Evolutionary conservation across 92 coral and sea anemone genomes (phyloP), one percentile per base, ranked within the genome.

Genomic region (Zoanthus sociatus): DNA sequence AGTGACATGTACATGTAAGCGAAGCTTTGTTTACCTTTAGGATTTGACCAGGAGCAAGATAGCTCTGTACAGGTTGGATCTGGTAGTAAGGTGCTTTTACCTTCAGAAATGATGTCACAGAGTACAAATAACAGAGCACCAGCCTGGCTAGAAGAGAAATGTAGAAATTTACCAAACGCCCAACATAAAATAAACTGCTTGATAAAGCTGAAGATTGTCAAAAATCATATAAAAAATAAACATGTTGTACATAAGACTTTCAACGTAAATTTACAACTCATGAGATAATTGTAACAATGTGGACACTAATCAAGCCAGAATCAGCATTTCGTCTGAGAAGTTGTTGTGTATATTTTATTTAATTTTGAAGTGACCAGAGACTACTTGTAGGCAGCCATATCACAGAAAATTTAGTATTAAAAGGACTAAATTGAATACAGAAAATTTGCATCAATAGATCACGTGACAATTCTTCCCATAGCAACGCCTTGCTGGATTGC

Each of bases 21-120:
- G 44, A 82, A 83, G 78, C 46, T 70, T 69, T 69, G 87, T 83
- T 67, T 68, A 69, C 67, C 61, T 83, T 48, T 89, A 82, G 89
- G 92, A 77, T 84, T 83, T 45, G 89, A 84, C 89, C 92, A 89
- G 20, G 88, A 81, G 82, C 86, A 90, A 69, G 83, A 84, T 75
- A 90, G 54, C 47, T 90, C 90, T 18, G 90, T 90, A 68, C 91
- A 90, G 20, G 90, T 87, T 55, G 91, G 93, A 33, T 90, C 93
- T 51, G 88, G 77, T 18, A 88, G 91, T 47, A 87, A 77, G 47
- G 77, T 71, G 67, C 60, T 63, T 78, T 88, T 60, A 56, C 89
- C 93, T 78, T 87, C 93, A 79, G 91, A 87, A 79, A 87, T 73
- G 63, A 87, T 77, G 79, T 91, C 91, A 91, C 90, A 64, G 31